Conservation (phyloP, 2,888 invertebrate genomes). For the Anorthoa munda region DNA sequence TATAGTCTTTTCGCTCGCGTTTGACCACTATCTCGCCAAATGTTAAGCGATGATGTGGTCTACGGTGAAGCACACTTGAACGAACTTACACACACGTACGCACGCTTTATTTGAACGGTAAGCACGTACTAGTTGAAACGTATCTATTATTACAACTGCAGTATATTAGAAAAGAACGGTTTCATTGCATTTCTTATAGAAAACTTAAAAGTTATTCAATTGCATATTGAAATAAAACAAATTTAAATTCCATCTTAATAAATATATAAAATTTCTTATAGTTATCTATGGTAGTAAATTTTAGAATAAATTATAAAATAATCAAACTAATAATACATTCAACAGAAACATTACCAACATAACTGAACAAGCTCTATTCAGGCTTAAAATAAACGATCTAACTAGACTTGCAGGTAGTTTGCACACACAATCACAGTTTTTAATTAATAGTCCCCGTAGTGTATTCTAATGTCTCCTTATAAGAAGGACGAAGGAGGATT, state of each 20-base stretch:
- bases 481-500: neutral
- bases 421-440: conserved; percentile 29
- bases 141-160: too few species aligned
- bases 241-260: too few species aligned
- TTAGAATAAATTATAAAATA: too few species aligned
- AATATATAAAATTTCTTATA: neutral
- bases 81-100: too few species aligned
- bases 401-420: neutral
- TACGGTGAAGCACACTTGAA: too few species aligned
- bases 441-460: neutral
- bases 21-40: too few species aligned
- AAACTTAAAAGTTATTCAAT: neutral
- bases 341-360: conserved; percentile 1
- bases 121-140: too few species aligned
- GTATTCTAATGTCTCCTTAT: neutral
- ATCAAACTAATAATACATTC: too few species aligned
- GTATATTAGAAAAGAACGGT: neutral
- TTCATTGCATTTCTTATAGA: neutral
- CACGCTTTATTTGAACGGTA: too few species aligned
- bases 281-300: neutral
- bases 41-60: too few species aligned
- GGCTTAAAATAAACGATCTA: neutral
- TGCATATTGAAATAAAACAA: conserved; percentile 15
- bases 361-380: neutral
- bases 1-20: too few species aligned